Evolutionary conservation across 2,797 vertebrate species (phyloP), one percentile per base, ranked within the genome.

Genomic region (Cuniculus paca): DNA sequence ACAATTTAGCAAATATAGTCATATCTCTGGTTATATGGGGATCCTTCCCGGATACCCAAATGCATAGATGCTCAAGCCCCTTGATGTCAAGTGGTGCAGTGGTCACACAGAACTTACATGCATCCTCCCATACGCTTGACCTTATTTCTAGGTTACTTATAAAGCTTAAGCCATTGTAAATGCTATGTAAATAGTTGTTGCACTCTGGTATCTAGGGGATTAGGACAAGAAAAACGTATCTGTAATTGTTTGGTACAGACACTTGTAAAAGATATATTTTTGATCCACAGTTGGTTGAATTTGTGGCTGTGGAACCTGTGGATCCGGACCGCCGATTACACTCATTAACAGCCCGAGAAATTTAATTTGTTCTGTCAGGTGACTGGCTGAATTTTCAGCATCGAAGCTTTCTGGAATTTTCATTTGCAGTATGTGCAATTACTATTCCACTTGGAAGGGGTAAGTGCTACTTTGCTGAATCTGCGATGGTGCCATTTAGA

Each of bases 351-450:
- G 78, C 52, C 58, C 31, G 26, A 74, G 78, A 85, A 80, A 72
- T 79, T 92, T 77, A 95, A 79, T 95, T 86, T 91, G 61, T 34
- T 92, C 42, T 95, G 78, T 97, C 96, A 93, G 68, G 90, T 96
- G 96, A 96, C n/a, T 77, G 75, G 88, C 90, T 97, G 95, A 90
- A 94, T 92, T 92, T 90, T 91, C 82, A 79, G 91, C 68, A 61
- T 84, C 28, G 70, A 91, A n/a, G 54, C 48, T 48, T 94, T 72
- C 79, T 17, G 39, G 75, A 81, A 95, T 91, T 89, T 95, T 78
- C 92, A 77, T 95, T 95, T 90, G 92, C 82, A 92, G 82, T 39
- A n/a, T 3, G 34, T 79, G 85, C 0, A 0, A 82, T 31, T 24
- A 34, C 84, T 70, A 31, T 20, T 89, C 77, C 56, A 52, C 17